Evolutionary conservation across 2,113 vertebrate genomes (phyloP).

Genomic region (Maccullochella peelii): DNA sequence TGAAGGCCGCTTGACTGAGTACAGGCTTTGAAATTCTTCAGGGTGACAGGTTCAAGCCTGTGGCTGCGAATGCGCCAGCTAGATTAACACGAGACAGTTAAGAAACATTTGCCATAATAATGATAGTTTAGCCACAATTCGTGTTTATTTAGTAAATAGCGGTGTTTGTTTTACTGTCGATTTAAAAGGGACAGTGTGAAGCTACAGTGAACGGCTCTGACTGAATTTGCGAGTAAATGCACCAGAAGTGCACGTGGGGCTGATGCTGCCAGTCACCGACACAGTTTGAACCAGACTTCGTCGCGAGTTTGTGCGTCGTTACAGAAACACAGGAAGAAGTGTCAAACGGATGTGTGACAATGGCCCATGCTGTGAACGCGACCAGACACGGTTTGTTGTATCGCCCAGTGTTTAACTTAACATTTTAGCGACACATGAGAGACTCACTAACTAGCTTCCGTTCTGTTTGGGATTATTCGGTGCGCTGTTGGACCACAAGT

Average conservation of each 20-base stretch:
- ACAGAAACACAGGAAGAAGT: conserved; percentile 75
- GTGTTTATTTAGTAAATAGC: not conserved
- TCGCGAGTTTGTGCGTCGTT: not conserved
- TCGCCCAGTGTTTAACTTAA: conserved; percentile 9
- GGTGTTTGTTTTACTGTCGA: not conserved
- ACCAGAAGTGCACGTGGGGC: conserved; percentile 48
- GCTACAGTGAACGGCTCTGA: not conserved
- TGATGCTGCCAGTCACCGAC: not conserved
- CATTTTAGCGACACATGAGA: conserved; percentile 36
- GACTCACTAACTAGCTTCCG: not conserved
- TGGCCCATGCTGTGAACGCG: conserved; percentile 45
- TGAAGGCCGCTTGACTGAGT: conserved; percentile 51
- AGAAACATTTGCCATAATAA: not conserved
- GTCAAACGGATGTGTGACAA: conserved; percentile 73
- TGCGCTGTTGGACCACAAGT: conserved; percentile 13
- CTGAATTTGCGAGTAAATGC: not conserved
- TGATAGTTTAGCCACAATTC: not conserved
- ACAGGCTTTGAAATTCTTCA: conserved; percentile 39
- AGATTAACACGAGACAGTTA: not conserved
- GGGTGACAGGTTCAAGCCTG: conserved; percentile 19
- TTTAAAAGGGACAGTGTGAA: not conserved
- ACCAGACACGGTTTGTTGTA: conserved; percentile 2
- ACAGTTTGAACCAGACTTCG: not conserved
- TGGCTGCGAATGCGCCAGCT: not conserved
- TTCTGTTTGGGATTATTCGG: conserved; percentile 43